Evolutionary conservation across 2,888 invertebrate genomes (phyloP).

Genomic region (Ormyrus labotus): DNA sequence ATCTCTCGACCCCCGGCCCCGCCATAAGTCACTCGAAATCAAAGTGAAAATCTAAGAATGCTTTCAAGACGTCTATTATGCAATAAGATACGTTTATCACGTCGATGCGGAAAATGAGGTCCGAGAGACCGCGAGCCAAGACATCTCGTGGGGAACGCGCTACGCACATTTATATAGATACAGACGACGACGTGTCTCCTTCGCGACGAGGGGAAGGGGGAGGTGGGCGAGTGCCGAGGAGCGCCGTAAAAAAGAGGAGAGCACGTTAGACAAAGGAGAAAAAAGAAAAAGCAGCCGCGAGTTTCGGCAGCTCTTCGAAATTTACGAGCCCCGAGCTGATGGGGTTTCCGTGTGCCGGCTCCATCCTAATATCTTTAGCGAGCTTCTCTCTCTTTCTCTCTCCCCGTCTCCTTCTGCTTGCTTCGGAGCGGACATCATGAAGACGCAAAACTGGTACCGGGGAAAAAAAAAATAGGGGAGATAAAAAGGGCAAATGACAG

Average conservation of each 20-base stretch:
- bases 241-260: constrained; percentile 42
- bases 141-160: constrained; percentile 8
- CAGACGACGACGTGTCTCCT: background rate
- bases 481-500: no score
- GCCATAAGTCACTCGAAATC: constrained; percentile 31
- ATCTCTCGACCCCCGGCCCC: background rate
- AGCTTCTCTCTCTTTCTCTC: constrained; percentile 63
- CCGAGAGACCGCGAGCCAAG: background rate
- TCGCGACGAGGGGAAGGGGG: background rate
- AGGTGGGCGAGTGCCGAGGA: background rate
- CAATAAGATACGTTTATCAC: constrained; percentile 39
- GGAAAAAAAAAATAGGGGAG: background rate
- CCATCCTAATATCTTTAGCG: constrained; percentile 72
- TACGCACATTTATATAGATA: background rate
- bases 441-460: constrained; percentile 1
- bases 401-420: constrained; percentile 33
- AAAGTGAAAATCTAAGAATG: constrained; percentile 42
- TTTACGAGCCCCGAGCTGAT: constrained; percentile 73
- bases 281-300: constrained; percentile 27
- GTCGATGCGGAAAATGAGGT: constrained; percentile 26
- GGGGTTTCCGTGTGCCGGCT: constrained; percentile 73
- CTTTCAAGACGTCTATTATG: constrained; percentile 49
- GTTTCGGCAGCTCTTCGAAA: constrained; percentile 70
- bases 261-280: constrained; percentile 20
- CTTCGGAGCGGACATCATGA: constrained; percentile 12